A percentile compares a stretch with the other conserved stretches of the same genome.
Evolutionary conservation across 2,797 vertebrate genomes (phyloP).

Genomic region (Chelon labrosus): DNA sequence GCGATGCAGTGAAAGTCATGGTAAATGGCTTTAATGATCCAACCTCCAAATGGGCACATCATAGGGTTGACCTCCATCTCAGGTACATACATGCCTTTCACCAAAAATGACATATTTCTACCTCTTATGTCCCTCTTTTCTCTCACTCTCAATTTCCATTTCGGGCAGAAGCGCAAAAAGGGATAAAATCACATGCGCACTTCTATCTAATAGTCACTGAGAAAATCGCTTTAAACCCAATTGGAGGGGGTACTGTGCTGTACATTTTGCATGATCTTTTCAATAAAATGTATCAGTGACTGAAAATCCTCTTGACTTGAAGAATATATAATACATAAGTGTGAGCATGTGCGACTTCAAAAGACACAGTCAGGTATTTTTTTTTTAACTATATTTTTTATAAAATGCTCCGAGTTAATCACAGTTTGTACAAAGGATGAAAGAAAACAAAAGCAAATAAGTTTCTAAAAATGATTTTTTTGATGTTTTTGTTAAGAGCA

Average conservation of each 20-base stretch:
- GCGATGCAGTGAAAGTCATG: slow-evolving; percentile 62
- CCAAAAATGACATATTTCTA: slow-evolving; percentile 62
- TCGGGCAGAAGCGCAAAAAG: slow-evolving; percentile 49
- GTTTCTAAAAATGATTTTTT: slow-evolving; percentile 9
- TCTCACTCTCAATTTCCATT: slow-evolving; percentile 46
- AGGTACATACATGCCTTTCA: slow-evolving; percentile 54
- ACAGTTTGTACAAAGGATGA: neutral
- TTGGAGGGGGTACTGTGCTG: slow-evolving; percentile 57
- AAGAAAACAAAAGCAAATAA: slow-evolving; percentile 3
- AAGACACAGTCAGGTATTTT: neutral
- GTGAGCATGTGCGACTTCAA: slow-evolving; percentile 31
- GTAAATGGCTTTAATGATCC: slow-evolving; percentile 77
- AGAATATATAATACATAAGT: slow-evolving; percentile 53
- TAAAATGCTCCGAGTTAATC: neutral
- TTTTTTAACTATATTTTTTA: too few species aligned
- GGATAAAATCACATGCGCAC: slow-evolving; percentile 57
- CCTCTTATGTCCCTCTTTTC: slow-evolving; percentile 48
- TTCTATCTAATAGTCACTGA: slow-evolving; percentile 61
- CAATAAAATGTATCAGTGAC: slow-evolving; percentile 61
- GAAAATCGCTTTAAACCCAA: slow-evolving; percentile 63
- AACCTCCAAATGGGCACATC: slow-evolving; percentile 71
- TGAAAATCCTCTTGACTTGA: slow-evolving; percentile 59
- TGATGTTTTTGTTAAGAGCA: slow-evolving; percentile 37
- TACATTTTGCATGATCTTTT: slow-evolving; percentile 59
- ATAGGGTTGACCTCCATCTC: slow-evolving; percentile 73